Evolutionary conservation across 2,888 invertebrate genomes (phyloP).

Genomic region (Callimorpha dominula): DNA sequence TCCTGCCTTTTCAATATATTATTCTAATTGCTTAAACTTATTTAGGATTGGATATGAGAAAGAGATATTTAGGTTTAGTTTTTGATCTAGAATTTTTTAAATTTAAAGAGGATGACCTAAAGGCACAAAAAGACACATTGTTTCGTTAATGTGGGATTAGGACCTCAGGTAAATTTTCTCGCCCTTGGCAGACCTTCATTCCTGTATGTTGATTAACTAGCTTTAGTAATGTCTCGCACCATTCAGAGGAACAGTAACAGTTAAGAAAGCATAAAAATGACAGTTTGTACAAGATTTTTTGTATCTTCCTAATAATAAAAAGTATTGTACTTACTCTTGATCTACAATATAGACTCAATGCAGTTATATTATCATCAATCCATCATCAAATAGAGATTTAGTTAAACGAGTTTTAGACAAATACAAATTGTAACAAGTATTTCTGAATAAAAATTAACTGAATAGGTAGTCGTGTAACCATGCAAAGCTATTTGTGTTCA

Average conservation of each 20-base stretch:
- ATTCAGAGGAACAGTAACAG: not conserved
- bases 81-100: not conserved
- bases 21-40: no score
- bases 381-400: no score
- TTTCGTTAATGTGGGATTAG: not conserved
- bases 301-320: not conserved
- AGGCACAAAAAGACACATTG: not conserved
- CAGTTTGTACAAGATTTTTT: not conserved
- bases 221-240: not conserved
- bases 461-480: slow-evolving; percentile 16
- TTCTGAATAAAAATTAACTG: not conserved
- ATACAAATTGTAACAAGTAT: not conserved
- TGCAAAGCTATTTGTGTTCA: slow-evolving; percentile 43
- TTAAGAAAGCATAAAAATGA: not conserved
- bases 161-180: not conserved
- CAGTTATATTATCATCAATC: not conserved
- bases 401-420: no score
- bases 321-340: not conserved
- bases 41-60: no score
- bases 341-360: not conserved
- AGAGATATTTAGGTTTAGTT: no score
- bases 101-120: not conserved
- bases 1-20: no score
- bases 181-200: not conserved
- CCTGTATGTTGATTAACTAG: not conserved